Percentiles rank a stretch among this genome's conserved stretches.
phyloP scores from a whole-genome alignment of 2,888 invertebrate species.

The Drosophila limbata region DNA sequence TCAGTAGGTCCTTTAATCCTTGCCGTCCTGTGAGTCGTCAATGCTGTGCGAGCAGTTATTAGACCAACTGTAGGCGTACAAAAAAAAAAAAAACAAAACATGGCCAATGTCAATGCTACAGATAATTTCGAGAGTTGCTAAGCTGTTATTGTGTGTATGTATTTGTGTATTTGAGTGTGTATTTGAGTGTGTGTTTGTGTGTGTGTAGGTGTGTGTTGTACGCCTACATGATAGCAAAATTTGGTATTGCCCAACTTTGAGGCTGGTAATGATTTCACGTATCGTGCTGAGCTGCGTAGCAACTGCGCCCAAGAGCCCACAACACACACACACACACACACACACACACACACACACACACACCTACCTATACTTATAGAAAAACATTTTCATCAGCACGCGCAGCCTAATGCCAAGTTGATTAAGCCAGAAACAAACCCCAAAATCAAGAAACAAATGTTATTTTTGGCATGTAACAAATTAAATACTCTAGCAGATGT shows the following conservation, averaged over 20 bases:
- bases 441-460: conserved; percentile 1
- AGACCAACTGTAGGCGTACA: not conserved
- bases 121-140: conserved; percentile 33
- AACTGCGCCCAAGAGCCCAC: conserved; percentile 20
- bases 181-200: not conserved
- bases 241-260: conserved; percentile 36
- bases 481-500: conserved; percentile 4
- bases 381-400: conserved; percentile 34
- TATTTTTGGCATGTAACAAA: not conserved
- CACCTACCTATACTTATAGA: not conserved
- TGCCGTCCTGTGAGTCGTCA: not conserved
- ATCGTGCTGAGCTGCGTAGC: conserved; percentile 27
- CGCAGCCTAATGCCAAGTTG: conserved; percentile 52
- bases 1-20: conserved; percentile 22
- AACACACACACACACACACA: conserved; percentile 3
- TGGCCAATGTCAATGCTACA: conserved; percentile 12
- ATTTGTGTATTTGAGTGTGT: not conserved
- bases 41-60: conserved; percentile 16
- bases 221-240: conserved; percentile 28
- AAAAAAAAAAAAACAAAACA: conserved; percentile 2
- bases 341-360: conserved; percentile 2
- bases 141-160: conserved; percentile 23
- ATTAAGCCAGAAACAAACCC: conserved; percentile 40
- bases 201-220: conserved; percentile 7
- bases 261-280: conserved; percentile 58